Evolutionary conservation across 2,888 invertebrate genomes (phyloP), one percentile per base, ranked within the genome.

Genomic region (Oscheius sp.): DNA sequence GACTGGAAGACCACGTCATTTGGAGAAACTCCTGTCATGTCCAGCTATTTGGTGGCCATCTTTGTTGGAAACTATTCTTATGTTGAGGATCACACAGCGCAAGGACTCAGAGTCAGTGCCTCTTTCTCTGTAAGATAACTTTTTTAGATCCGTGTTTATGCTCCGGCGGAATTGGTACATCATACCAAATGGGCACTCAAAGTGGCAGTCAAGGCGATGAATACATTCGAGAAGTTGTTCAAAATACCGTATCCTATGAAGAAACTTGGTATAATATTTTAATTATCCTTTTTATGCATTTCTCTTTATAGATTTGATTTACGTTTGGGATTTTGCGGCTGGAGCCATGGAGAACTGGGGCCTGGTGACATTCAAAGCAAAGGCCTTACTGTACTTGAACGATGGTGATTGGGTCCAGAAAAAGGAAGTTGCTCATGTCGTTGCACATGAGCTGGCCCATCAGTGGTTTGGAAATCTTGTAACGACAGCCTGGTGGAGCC

Each of bases 311-410:
- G 25, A 55, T 23, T 7, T 49, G n/a, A 16, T 49, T 13, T 16
- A 21, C 13, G 21, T 58, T 72, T 95, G 95, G 3, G 13, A 49
- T 13, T 49, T 21, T 5, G n/a, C 5, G 16, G 16, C 16, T 3
- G 96, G 96, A 0, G 97, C 97, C 0, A 97, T 96, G 92, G 97
- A 97, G 89, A 93, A 96, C 90, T 95, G 97, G 97, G 94, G 93
- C 1, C 90, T 98, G 53, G 93, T 98, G 6, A 95, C 96, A 0
- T 97, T 93, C 89, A 45, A 27, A 75, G 95, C 96, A 90, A 88
- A 87, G 1, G 86, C 87, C 53, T 91, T 97, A 75, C 91, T 97
- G 0, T 94, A 93, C 81, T 93, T 94, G 82, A 89, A 91, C 16
- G 88, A 89, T 0, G 92, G 92, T 1, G 93, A 94, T 52, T 94